Evolutionary conservation across 1,140 invertebrate genomes (phyloP), one percentile per base, ranked within the genome.

Genomic region (Aphidius gifuensis): DNA sequence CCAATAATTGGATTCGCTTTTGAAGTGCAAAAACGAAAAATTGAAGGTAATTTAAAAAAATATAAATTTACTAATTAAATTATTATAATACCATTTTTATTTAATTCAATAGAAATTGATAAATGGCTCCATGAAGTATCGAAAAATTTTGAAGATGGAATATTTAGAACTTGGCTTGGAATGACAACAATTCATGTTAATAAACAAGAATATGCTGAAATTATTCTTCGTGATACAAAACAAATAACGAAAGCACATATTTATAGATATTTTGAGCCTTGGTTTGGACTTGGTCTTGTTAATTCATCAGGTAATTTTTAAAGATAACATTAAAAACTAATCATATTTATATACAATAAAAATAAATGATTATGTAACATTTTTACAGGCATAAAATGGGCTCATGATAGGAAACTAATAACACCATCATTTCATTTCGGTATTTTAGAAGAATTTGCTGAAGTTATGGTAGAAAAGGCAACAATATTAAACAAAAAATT

Each of bases 351-450:
- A 16, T 16, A 16, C 16, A 16, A 44, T 47, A 39, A 43, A 49
- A 5, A 49, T 49, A 5, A 1, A 5, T 49, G 5, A 5, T 5
- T 49, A 6, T 49, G 16, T 49, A n/a, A 49, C 6, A n/a, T 11
- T 50, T 46, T 16, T 60, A 23, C 60, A 83, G 87, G 87, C 49
- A 68, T 78, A 11, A 91, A 92, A 74, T 94, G 92, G 92, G 83
- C 85, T 54, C 77, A 77, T n/a, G 78, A 90, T 16, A 79, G 92
- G 8, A 92, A 92, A 76, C 82, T 93, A 46, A 76, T 95, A 23
- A 90, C 92, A 3, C 93, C 93, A 9, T 86, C 91, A 0, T 94
- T 95, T 74, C 92, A 93, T 76, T 92, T 94, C 69, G 87, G 88
- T 69, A 92, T 93, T 54, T 78, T 94, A 5, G 87, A 93, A 62